phyloP scores from a whole-genome alignment of 2,888 invertebrate genomes.

The Heliconius ismenius region DNA sequence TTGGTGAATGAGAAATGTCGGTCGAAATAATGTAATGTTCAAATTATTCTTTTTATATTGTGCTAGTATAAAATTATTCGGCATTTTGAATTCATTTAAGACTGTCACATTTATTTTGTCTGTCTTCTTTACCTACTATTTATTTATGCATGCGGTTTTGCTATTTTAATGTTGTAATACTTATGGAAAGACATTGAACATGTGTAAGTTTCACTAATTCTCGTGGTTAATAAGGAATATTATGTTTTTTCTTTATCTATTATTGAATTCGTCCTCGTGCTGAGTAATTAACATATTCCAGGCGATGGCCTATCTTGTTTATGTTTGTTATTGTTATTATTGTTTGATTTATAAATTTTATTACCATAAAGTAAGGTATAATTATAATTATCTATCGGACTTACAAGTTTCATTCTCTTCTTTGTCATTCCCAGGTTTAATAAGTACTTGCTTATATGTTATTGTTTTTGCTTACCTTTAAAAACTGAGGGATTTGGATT shows the following conservation, averaged over 20 bases:
- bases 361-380: conserved; percentile 7
- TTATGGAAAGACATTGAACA: conserved; percentile 33
- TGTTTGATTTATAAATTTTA: conserved; percentile 17
- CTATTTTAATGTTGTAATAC: conserved; percentile 32
- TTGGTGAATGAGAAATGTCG: conserved; percentile 19
- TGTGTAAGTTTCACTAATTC: conserved; percentile 20
- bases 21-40: background rate
- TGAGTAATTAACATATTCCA: conserved; percentile 30
- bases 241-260: conserved; percentile 1
- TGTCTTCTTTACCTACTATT: conserved; percentile 12
- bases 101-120: conserved; percentile 35
- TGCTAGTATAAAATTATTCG: conserved; percentile 23
- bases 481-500: background rate
- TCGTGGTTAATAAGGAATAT: background rate
- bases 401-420: conserved; percentile 33
- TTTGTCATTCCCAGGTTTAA: conserved; percentile 45
- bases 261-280: conserved; percentile 16
- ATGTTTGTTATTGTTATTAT: conserved; percentile 24
- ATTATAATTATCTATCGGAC: conserved; percentile 9
- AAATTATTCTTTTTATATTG: background rate
- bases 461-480: conserved; percentile 9
- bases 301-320: conserved; percentile 24
- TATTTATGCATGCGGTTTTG: conserved; percentile 40
- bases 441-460: background rate
- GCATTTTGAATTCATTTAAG: conserved; percentile 41